Evolutionary conservation across 1,140 invertebrate species (phyloP).

Genomic region (Cheumatopsyche charites): DNA sequence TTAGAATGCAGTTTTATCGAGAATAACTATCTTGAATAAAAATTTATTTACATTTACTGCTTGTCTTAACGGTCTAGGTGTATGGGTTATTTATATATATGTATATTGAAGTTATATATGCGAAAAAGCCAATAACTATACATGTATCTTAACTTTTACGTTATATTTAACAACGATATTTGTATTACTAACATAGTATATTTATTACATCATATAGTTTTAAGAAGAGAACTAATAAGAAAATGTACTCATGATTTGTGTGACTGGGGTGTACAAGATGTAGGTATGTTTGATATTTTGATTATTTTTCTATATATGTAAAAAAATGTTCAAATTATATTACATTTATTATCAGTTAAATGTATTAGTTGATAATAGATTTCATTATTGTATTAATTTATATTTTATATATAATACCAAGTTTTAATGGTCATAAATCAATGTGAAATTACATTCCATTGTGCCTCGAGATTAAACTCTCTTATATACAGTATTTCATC

Average conservation of each 20-base stretch:
- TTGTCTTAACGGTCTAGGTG: background rate
- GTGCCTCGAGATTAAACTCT: constrained; percentile 47
- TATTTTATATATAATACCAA: background rate
- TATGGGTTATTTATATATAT: background rate
- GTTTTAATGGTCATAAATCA: constrained; percentile 10
- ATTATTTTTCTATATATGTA: background rate
- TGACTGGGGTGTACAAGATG: no score
- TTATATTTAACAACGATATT: constrained; percentile 14
- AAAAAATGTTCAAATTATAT: constrained; percentile 10
- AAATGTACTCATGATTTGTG: constrained; percentile 17
- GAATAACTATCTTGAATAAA: no score
- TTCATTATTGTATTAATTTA: constrained; percentile 8
- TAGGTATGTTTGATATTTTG: no score
- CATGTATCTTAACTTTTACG: background rate
- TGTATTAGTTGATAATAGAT: background rate
- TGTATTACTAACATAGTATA: constrained; percentile 46
- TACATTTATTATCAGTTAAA: constrained; percentile 4
- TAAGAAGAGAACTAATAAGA: constrained; percentile 6
- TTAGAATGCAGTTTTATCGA: no score
- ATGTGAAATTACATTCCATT: constrained; percentile 43
- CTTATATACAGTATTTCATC: constrained; percentile 41
- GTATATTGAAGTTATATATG: background rate
- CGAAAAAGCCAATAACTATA: background rate
- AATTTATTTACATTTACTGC: background rate
- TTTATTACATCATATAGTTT: constrained; percentile 26